These are phyloP conservation scores for Bombyx mori DNA, from an alignment of 1,140 invertebrate species.

Conservation along the genomic window ASM3026992v2 NC_085114.1:8650001-8650500, in stretches of 20 bases:
- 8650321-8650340: no score
- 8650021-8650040: not conserved
- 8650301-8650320: no score
- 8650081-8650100: constrained; percentile 62
- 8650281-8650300: no score
- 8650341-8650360: not conserved
- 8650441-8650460: constrained; percentile 18
- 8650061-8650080: constrained; percentile 60
- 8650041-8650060: constrained; percentile 38
- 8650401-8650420: constrained; percentile 11
- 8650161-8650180: constrained; percentile 26
- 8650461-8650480: not conserved
- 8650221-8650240: no score
- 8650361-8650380: constrained; percentile 42
- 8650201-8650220: no score
- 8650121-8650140: constrained; percentile 39
- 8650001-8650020: no score
- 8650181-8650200: constrained; percentile 14
- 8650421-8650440: constrained; percentile 15
- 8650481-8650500: not conserved
- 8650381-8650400: constrained; percentile 32
- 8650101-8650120: constrained; percentile 57
- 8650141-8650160: constrained; percentile 14
- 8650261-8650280: no score
- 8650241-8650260: not conserved